Percentiles rank a stretch among this genome's conserved stretches.
Conservation (phyloP, 1,140 invertebrate species). For the Delia radicum region DNA sequence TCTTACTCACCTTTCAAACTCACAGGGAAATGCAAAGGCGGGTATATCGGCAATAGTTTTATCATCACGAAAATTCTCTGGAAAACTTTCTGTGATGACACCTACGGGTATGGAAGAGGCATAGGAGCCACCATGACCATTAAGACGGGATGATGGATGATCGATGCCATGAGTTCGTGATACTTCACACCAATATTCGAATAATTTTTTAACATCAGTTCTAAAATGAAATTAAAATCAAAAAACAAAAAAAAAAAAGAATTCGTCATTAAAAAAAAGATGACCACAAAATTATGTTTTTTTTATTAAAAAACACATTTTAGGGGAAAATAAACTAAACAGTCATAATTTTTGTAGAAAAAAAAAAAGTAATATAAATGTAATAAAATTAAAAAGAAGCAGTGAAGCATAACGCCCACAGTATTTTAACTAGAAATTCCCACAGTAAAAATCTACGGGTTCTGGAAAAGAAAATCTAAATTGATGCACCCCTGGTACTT, state of each 20-base stretch:
- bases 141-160: conserved; percentile 35
- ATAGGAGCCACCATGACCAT: conserved; percentile 36
- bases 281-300: too few species aligned
- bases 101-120: conserved; percentile 52
- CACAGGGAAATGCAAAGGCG: conserved; percentile 82
- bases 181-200: conserved; percentile 82
- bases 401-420: conserved; percentile 49
- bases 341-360: background rate
- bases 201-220: conserved; percentile 77
- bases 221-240: conserved; percentile 54
- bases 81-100: conserved; percentile 74
- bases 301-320: too few species aligned
- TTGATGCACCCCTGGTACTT: too few species aligned
- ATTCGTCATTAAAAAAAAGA: too few species aligned
- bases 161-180: conserved; percentile 45
- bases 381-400: background rate
- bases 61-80: conserved; percentile 67
- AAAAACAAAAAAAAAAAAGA: too few species aligned
- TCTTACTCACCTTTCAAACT: conserved; percentile 68
- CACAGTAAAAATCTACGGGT: background rate
- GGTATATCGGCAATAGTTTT: conserved; percentile 76
- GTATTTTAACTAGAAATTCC: background rate
- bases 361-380: background rate
- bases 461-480: background rate
- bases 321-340: background rate